Percentiles rank a stretch among this genome's conserved stretches.
phyloP scores from a whole-genome alignment of 2,113 vertebrate genomes.

The Sander vitreus region DNA sequence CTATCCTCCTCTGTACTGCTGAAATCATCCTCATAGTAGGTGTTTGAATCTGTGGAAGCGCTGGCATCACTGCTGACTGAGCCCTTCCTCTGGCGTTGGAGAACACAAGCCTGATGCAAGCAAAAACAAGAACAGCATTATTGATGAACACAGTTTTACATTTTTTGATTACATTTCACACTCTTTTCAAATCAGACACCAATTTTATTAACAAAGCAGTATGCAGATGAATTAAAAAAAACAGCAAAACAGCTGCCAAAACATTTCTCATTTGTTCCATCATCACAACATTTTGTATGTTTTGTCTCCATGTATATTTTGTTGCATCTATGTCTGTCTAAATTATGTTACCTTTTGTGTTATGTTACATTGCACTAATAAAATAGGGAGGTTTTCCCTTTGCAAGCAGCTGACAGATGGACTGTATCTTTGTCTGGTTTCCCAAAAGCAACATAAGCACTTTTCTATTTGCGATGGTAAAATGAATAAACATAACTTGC shows the following conservation, averaged over 20 bases:
- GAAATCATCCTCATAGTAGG: slow-evolving; percentile 99
- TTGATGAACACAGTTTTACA: neutral
- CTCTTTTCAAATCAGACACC: neutral
- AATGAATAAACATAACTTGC: neutral
- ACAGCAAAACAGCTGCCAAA: neutral
- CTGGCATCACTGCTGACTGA: slow-evolving; percentile 98
- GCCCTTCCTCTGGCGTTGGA: slow-evolving; percentile 97
- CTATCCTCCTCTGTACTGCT: slow-evolving; percentile 99
- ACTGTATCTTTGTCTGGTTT: neutral
- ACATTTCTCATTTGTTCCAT: no score
- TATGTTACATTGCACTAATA: neutral
- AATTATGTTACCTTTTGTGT: neutral
- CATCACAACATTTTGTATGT: neutral
- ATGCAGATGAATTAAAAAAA: neutral
- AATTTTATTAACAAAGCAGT: neutral
- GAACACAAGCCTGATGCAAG: slow-evolving; percentile 91
- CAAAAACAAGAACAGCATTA: neutral
- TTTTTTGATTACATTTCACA: neutral
- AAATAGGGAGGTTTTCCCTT: neutral
- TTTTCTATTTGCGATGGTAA: neutral
- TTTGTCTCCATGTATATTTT: neutral
- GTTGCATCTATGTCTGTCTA: no score
- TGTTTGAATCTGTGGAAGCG: slow-evolving; percentile 98
- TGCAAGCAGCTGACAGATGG: neutral
- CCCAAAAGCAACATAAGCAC: neutral